Evolutionary conservation across 2,113 vertebrate species (phyloP), one percentile per base, ranked within the genome.

Genomic region (Prochilodus magdalenae): DNA sequence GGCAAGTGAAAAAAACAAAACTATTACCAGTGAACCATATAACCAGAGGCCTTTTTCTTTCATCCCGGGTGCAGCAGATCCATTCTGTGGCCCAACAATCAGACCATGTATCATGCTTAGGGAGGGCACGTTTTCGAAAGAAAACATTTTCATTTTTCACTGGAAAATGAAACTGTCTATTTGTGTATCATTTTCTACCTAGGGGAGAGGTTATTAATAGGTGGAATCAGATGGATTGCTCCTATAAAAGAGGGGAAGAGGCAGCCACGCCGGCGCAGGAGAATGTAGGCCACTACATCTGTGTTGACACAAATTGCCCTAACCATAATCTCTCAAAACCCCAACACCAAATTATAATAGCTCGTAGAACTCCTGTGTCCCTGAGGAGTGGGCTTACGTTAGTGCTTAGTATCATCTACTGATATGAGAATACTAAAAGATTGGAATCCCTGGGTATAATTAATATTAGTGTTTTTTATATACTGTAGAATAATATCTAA

Each of bases 141-240:
- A 22, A 87, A 83, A 83, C 81, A 85, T 81, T 77, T 83, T 82
- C 69, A 87, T 87, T 85, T 81, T 75, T 87, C 86, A 79, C 63
- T 1, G 26, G 86, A 76, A 75, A 87, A 87, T 87, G 73, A 85
- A 75, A 81, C 72, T 85, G 84, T 87, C 71, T 63, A 44, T 74
- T 66, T 81, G 77, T 62, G 71, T 63, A 67, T 72, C 55, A 26
- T 87, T 81, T 79, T 86, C 87, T 65, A 73, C 90, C 63, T 87
- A 88, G 20, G 72, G 88, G 92, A 0, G 90, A 57, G 55, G 70
- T 84, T 82, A 83, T 84, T 84, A 84, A 78, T 84, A 83, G 53
- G 36, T 30, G 75, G 66, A 82, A 86, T 86, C 79, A 78, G 69
- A 75, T 59, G 53, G 74, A 79, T 75, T n/a, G 72, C 63, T 70